Evolutionary conservation across 2,797 vertebrate species (phyloP).

Genomic region (Tapirus indicus): DNA sequence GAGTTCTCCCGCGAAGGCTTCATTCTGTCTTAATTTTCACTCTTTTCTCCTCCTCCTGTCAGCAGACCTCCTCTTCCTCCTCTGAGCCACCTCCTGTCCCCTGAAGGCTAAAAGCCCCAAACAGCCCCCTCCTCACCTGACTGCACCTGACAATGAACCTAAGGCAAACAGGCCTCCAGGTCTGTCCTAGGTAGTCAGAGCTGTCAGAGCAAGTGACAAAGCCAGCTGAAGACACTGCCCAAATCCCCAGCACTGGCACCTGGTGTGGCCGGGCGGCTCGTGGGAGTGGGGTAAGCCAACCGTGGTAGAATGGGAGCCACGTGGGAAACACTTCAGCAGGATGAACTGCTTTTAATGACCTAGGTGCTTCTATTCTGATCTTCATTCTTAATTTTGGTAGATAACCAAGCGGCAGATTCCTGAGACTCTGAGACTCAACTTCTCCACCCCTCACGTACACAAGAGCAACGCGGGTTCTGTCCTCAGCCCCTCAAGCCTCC

Average conservation of each 20-base stretch:
- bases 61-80: too few relatives aligned
- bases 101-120: background rate
- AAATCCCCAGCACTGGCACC: background rate
- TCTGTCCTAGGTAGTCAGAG: background rate
- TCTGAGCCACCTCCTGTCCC: background rate
- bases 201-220: background rate
- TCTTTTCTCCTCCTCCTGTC: background rate
- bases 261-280: rapidly evolving
- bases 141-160: too few relatives aligned
- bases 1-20: rapidly evolving
- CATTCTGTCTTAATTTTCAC: background rate
- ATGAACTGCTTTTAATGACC: background rate
- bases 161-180: background rate
- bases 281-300: too few relatives aligned
- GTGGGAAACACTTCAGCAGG: too few relatives aligned
- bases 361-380: background rate
- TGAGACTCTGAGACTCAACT: background rate
- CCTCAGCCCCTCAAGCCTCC: background rate
- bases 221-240: background rate
- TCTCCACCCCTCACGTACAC: background rate
- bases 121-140: too few relatives aligned
- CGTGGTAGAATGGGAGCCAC: background rate
- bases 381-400: background rate
- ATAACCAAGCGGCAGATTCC: background rate
- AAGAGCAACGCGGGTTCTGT: background rate